Conservation (phyloP, 1,140 invertebrate genomes). For the Neodiprion virginianus region DNA sequence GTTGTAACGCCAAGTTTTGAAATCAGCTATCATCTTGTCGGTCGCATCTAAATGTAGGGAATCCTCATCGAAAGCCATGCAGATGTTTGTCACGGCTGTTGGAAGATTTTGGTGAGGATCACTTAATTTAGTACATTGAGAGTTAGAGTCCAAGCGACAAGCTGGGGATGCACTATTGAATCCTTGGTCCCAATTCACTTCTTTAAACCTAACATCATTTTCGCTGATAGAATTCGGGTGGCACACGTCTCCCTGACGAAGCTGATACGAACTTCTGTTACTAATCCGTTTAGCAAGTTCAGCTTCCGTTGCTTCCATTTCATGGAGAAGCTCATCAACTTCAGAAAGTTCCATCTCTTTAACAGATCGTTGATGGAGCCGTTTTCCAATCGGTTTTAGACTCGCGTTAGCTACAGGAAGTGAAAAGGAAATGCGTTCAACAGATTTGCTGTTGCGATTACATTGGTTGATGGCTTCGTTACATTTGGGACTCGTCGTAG, state of each 20-base stretch:
- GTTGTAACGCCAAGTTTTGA: constrained; percentile 39
- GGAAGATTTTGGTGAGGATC: background rate
- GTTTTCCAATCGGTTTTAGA: constrained; percentile 32
- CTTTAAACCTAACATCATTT: constrained; percentile 30
- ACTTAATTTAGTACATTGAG: constrained; percentile 17
- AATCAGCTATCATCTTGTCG: constrained; percentile 45
- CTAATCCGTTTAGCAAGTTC: constrained; percentile 41
- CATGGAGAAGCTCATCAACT: constrained; percentile 54
- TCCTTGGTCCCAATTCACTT: constrained; percentile 18
- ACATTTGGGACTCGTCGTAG: constrained; percentile 25
- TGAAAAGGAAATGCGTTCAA: constrained; percentile 26
- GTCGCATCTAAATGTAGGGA: constrained; percentile 40
- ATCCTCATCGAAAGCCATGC: constrained; percentile 29
- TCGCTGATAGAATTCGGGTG: constrained; percentile 23
- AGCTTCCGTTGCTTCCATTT: constrained; percentile 57
- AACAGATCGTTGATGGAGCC: constrained; percentile 28
- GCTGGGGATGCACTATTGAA: constrained; percentile 10
- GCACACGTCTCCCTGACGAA: constrained; percentile 1
- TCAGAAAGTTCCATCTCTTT: constrained; percentile 56
- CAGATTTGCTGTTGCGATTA: constrained; percentile 28
- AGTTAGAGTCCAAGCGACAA: constrained; percentile 28
- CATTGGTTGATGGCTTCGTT: constrained; percentile 20
- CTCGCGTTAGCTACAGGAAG: constrained; percentile 36
- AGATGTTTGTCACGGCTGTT: constrained; percentile 14
- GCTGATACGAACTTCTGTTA: constrained; percentile 17